phyloP scores from a whole-genome alignment of 2,888 invertebrate species.

The Drosophila longiperda region DNA sequence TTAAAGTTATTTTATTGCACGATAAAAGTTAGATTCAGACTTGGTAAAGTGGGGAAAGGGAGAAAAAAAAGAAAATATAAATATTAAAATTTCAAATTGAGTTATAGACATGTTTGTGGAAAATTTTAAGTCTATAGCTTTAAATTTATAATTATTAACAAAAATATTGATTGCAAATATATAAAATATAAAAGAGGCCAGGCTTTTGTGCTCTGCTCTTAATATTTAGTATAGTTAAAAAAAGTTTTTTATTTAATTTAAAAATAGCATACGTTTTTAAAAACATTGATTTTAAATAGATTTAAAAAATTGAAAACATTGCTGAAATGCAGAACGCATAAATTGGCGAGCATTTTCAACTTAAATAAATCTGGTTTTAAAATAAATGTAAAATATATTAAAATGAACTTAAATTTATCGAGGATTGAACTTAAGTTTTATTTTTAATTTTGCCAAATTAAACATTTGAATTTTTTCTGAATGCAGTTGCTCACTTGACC shows the following conservation, averaged over 20 bases:
- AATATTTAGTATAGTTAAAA: background rate
- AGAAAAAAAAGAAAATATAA: background rate
- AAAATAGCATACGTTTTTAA: background rate
- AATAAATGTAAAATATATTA: no score
- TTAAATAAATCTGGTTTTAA: no score
- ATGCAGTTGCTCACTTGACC: constrained; percentile 28
- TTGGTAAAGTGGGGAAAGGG: background rate
- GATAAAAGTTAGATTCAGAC: background rate
- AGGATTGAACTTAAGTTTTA: background rate
- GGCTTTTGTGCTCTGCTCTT: no score
- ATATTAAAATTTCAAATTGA: background rate
- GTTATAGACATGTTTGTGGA: background rate
- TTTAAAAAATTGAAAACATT: background rate
- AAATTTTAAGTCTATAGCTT: background rate
- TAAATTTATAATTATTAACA: background rate
- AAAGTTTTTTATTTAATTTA: background rate
- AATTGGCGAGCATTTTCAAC: background rate
- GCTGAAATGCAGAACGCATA: background rate
- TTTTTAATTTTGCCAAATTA: background rate
- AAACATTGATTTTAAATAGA: background rate
- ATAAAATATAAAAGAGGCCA: no score
- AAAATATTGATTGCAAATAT: no score
- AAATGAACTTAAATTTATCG: background rate
- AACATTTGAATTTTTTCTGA: background rate
- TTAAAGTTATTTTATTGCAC: background rate